phyloP scores from a whole-genome alignment of 2,797 vertebrate species.

The Halcyon badia region DNA sequence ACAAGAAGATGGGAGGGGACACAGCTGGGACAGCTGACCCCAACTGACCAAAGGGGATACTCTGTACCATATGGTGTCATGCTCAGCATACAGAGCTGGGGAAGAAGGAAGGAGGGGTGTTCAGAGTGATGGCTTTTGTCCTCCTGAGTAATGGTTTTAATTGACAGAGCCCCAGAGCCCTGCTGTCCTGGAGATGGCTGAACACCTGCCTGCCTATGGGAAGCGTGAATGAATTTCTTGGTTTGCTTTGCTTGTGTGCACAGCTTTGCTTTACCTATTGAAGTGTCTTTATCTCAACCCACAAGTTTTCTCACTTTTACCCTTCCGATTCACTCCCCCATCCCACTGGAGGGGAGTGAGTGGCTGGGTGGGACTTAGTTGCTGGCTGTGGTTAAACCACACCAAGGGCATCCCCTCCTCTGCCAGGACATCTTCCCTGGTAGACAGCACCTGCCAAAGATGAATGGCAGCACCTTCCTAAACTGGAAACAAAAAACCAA shows the following conservation, averaged over 20 bases:
- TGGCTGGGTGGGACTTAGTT: not conserved
- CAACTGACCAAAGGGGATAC: not conserved
- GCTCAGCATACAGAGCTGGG: not conserved
- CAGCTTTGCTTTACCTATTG: not conserved
- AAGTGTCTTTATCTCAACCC: not conserved
- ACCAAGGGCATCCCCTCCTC: not conserved
- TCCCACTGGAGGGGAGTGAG: not conserved
- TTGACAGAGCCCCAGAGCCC: not conserved
- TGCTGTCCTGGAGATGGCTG: not conserved
- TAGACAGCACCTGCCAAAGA: not conserved
- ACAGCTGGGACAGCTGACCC: not conserved
- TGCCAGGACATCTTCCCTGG: not conserved
- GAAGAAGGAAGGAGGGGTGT: not conserved
- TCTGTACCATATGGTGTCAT: not conserved
- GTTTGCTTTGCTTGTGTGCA: not conserved
- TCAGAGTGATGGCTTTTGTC: not conserved
- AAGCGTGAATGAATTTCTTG: not conserved
- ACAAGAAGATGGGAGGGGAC: not conserved
- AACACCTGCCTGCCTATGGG: not conserved
- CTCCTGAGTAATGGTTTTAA: not conserved
- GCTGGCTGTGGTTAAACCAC: not conserved
- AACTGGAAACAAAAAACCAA: not conserved
- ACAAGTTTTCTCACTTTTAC: not conserved
- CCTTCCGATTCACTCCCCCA: not conserved
- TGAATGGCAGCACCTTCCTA: not conserved